Evolutionary conservation across 64 coral and sea anemone genomes (phyloP), one percentile per base, ranked within the genome.

Genomic region (Stichodactyla helianthus): DNA sequence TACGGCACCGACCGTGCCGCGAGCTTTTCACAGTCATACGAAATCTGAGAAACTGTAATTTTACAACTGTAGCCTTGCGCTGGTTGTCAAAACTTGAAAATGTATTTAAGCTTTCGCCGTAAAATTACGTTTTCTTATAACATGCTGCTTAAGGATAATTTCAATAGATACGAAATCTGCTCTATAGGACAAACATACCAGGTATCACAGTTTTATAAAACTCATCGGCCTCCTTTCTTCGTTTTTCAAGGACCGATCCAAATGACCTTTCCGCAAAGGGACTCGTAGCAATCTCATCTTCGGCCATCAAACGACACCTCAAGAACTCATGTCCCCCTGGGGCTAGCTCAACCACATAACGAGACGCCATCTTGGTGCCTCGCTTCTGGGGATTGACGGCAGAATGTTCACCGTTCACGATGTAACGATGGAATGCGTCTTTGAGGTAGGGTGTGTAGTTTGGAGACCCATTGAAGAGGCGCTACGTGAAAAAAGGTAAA

Each of bases 351-450:
- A 95, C 54, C 0, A 95, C 78, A 31, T 95, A 92, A 92, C 87
- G 90, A 6, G 90, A 90, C 20, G 93, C 93, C 71, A 89, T 67
- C 55, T 95, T 95, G 51, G 83, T 92, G 14, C 93, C 93, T 63
- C 77, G 71, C 51, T 79, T 81, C 5, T 54, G 35, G 28, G 86
- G 61, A 87, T 84, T 95, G 18, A 92, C 60, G 13, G 93, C 86
- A 57, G 86, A 15, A 7, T 0, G 54, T 28, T 96, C 91, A 19
- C 85, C 84, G 19, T 84, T 55, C 10, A 96, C 92, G n/a, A 96
- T 57, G n/a, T 88, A 93, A 19, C 91, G 91, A 90, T 96, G 94
- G 53, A 96, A 96, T 59, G 89, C 86, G 31, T 91, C 89, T 82
- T 91, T 94, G 19, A 84, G 86, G 77, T 81, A 88, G 1, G 74